A percentile compares a stretch with the other conserved stretches of the same genome.
Conservation (phyloP, 2,113 vertebrate species). For the Erpornis zantholeuca region DNA sequence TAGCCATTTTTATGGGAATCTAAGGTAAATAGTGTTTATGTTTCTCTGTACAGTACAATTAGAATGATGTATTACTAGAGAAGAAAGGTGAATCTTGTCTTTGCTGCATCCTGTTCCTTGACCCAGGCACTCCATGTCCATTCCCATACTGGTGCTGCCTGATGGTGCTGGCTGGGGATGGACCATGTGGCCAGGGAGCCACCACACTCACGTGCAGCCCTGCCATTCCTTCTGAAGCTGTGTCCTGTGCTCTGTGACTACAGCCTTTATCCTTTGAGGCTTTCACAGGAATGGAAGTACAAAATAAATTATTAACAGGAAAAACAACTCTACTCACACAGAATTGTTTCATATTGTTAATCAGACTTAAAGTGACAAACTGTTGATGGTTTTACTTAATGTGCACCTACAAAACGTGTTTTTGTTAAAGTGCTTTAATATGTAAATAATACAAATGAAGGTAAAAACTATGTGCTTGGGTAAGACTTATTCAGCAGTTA, state of each 20-base stretch:
- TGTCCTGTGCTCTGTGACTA: not conserved
- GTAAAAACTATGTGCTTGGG: not conserved
- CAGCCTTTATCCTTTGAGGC: not conserved
- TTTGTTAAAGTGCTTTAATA: not conserved
- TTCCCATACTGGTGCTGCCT: not conserved
- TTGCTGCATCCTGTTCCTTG: not conserved
- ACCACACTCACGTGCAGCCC: accelerated
- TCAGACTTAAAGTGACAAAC: not conserved
- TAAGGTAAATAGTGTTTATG: not conserved
- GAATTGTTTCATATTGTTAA: not conserved
- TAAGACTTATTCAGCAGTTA: not conserved
- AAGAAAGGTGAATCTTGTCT: not conserved
- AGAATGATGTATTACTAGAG: not conserved
- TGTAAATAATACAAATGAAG: not conserved
- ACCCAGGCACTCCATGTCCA: not conserved
- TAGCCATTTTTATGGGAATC: not conserved
- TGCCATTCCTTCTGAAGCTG: not conserved
- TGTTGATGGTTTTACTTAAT: not conserved
- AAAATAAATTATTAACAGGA: not conserved
- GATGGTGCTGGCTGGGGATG: not conserved
- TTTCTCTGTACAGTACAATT: not conserved
- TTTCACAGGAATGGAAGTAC: not conserved
- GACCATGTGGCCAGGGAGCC: not conserved
- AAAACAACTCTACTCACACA: not conserved
- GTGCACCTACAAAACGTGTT: not conserved